Conservation (phyloP, 2,797 vertebrate species). For the Enteromius treurensis region DNA sequence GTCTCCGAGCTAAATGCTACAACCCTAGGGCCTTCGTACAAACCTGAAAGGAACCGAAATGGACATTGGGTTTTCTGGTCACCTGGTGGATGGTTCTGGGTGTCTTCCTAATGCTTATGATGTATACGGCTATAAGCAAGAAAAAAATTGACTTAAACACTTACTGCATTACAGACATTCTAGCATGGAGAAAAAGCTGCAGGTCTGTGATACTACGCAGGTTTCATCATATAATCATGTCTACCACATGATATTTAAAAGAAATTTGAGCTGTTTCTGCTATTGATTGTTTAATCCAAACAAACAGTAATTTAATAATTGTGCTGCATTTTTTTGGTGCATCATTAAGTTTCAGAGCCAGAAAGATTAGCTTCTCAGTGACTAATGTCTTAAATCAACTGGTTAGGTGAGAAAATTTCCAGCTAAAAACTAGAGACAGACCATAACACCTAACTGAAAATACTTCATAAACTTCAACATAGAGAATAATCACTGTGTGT, state of each 20-base stretch:
- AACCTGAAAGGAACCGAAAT: not conserved
- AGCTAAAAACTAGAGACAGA: not conserved
- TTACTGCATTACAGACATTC: not conserved
- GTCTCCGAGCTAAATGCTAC: conserved; percentile 8
- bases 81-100: not conserved
- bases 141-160: not conserved
- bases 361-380: not conserved
- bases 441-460: not conserved
- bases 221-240: not conserved
- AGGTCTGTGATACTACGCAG: too few species aligned
- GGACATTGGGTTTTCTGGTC: not conserved
- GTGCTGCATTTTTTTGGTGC: not conserved
- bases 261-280: too few species aligned
- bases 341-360: not conserved
- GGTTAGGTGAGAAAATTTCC: not conserved
- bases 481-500: not conserved
- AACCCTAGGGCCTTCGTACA: not conserved
- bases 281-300: not conserved
- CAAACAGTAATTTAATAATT: not conserved
- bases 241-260: not conserved
- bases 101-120: not conserved
- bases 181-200: not conserved
- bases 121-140: not conserved
- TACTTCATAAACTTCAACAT: not conserved
- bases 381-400: not conserved